Evolutionary conservation across 1,140 invertebrate species (phyloP).

Genomic region (Zaprionus taronus): DNA sequence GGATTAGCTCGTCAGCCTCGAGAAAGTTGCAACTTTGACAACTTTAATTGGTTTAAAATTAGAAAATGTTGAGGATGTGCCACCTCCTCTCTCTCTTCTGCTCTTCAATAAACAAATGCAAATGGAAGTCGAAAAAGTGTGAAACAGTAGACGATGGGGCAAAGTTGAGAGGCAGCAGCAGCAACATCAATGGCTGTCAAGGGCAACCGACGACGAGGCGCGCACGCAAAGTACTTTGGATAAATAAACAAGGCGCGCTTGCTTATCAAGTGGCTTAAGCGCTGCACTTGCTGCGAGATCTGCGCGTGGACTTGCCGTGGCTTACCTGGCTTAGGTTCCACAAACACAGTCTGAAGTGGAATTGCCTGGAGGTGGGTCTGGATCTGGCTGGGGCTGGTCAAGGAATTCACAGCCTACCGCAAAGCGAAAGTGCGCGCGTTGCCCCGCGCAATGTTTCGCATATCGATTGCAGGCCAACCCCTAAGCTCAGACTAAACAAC

Average conservation of each 20-base stretch:
- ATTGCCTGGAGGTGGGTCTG: background rate
- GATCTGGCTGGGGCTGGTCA: slow-evolving; percentile 52
- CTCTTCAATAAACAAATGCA: slow-evolving; percentile 60
- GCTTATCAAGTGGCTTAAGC: slow-evolving; percentile 65
- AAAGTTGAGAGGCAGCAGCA: slow-evolving; percentile 20
- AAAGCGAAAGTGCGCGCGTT: slow-evolving; percentile 36
- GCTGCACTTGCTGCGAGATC: slow-evolving; percentile 28
- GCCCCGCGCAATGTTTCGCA: slow-evolving; percentile 17
- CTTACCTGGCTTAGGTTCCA: background rate
- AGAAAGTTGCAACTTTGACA: slow-evolving; percentile 66
- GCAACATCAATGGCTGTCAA: slow-evolving; percentile 73
- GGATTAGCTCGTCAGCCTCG: slow-evolving; percentile 63
- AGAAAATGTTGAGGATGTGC: slow-evolving; percentile 45
- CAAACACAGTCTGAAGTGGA: background rate
- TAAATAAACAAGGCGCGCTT: slow-evolving; percentile 29
- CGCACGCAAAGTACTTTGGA: slow-evolving; percentile 47
- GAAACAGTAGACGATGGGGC: slow-evolving; percentile 44
- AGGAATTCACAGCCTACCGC: slow-evolving; percentile 66
- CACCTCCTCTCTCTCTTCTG: background rate
- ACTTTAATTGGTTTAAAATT: slow-evolving; percentile 82
- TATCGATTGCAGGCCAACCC: slow-evolving; percentile 69
- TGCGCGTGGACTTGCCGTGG: slow-evolving; percentile 29
- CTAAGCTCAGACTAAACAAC: slow-evolving; percentile 67
- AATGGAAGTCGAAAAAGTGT: slow-evolving; percentile 53
- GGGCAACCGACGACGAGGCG: slow-evolving; percentile 48